Base-by-base conservation (phyloP, 2,888 invertebrate genomes). In the Mesorhabditis spiculigera region DNA sequence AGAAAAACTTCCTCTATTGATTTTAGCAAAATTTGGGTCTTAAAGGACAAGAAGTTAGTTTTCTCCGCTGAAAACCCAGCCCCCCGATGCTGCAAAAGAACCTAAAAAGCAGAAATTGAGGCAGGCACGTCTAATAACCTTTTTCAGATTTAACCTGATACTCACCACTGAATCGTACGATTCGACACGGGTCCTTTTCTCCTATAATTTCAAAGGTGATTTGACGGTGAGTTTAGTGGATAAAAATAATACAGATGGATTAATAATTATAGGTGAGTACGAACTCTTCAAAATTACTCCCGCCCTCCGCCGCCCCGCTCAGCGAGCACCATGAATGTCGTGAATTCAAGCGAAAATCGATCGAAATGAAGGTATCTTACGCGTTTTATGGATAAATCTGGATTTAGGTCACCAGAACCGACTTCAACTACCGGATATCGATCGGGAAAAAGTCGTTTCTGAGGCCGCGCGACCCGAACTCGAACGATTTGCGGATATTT, bases 101-200 rank as follows among this genome's bases (percentile, higher is more conserved):
- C 28, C 28, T 1, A 28, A 28, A 50, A 50, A 50, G 58, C 6
- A 50, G 13, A 50, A 6, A 10, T 50, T 50, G 6, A 50, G 58
- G n/a, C 2, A 50, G 8, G n/a, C n/a, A 50, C 8, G n/a, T 50
- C 10, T 13, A 50, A 50, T 13, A 50, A 50, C 3, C 1, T 13
- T 50, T n/a, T 50, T 13, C 58, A 50, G 58, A 50, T 50, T 50
- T n/a, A 50, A 10, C 10, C 8, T 50, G 58, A 50, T 50, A 10
- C 58, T 50, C 58, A 50, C 58, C 58, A 50, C 58, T 10, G 58
- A 50, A 50, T 13, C 58, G 58, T 50, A 13, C n/a, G 58, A 50
- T n/a, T 50, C 58, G 58, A 50, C 58, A 50, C 8, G 58, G 58
- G 58, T 50, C n/a, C n/a, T 50, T 10, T 50, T 50, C 58, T 10